Percentiles rank a stretch among this genome's conserved stretches.
Conservation (phyloP, 2,113 vertebrate genomes). For the Catharus bicknelli region DNA sequence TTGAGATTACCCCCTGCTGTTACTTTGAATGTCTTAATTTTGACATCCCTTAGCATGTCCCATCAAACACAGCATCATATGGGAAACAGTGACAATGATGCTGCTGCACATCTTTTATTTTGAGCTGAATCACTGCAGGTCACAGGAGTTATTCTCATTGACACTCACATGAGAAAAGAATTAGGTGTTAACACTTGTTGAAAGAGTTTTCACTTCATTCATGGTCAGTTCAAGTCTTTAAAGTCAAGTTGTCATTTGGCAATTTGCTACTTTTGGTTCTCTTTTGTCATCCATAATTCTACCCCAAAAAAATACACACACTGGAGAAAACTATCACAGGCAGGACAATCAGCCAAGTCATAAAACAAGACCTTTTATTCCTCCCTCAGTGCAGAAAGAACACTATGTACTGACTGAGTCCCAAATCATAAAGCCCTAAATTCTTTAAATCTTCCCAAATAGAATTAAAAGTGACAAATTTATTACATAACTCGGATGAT, state of each 20-base stretch:
- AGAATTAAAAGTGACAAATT: constrained; percentile 45
- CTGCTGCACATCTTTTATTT: neutral
- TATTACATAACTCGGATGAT: neutral
- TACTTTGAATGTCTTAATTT: neutral
- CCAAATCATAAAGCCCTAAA: constrained; percentile 27
- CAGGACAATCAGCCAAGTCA: neutral
- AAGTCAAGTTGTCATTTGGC: neutral
- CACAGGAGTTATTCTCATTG: neutral
- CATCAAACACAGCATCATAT: neutral
- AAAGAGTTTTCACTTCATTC: neutral
- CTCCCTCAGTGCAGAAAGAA: constrained; percentile 28
- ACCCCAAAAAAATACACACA: neutral
- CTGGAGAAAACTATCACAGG: constrained; percentile 14
- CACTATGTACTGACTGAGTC: neutral
- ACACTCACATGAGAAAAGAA: neutral
- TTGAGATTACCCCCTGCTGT: neutral
- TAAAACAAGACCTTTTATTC: constrained; percentile 31
- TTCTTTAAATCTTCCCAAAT: constrained; percentile 36
- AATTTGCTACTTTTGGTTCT: neutral
- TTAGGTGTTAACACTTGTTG: neutral
- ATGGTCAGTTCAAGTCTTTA: neutral
- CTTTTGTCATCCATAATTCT: neutral
- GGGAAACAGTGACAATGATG: neutral
- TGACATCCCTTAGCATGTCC: neutral
- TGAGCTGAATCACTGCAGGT: neutral